Evolutionary conservation across 2,888 invertebrate genomes (phyloP).

Genomic region (Trachelus iudaicus): DNA sequence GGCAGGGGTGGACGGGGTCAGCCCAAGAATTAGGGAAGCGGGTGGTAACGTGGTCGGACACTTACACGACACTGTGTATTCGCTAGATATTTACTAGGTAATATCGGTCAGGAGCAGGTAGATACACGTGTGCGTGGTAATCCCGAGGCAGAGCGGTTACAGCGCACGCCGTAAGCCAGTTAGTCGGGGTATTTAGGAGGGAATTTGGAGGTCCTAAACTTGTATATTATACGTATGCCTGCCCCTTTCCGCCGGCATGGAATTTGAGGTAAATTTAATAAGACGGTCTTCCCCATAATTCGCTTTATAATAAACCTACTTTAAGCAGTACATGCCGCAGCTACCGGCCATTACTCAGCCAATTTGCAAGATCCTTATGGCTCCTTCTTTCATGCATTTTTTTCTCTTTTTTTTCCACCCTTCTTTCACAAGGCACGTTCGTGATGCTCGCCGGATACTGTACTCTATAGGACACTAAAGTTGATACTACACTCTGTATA

Average conservation of each 20-base stretch:
- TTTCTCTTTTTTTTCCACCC: background rate
- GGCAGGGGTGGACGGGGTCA: background rate
- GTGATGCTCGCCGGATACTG: background rate
- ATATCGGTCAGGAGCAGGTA: constrained; percentile 46
- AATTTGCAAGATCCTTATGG: constrained; percentile 19
- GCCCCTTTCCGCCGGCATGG: constrained; percentile 39
- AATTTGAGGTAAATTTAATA: constrained; percentile 64
- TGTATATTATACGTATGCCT: constrained; percentile 56
- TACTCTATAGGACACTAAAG: background rate
- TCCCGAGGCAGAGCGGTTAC: constrained; percentile 26
- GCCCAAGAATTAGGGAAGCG: background rate
- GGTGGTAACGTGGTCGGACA: background rate
- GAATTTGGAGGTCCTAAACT: constrained; percentile 59
- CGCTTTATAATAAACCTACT: constrained; percentile 16
- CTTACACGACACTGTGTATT: constrained; percentile 37
- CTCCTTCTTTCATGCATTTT: background rate
- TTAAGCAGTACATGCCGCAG: constrained; percentile 24
- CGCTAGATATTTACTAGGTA: constrained; percentile 53
- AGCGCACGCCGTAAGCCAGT: constrained; percentile 56
- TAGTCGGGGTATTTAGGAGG: constrained; percentile 61
- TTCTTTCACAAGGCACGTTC: background rate
- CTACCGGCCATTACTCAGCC: constrained; percentile 33
- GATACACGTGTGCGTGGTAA: constrained; percentile 44
- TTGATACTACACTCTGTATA: background rate
- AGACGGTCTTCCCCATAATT: constrained; percentile 26